Conservation (phyloP, 2,797 vertebrate species). For the Lerista edwardsae region DNA sequence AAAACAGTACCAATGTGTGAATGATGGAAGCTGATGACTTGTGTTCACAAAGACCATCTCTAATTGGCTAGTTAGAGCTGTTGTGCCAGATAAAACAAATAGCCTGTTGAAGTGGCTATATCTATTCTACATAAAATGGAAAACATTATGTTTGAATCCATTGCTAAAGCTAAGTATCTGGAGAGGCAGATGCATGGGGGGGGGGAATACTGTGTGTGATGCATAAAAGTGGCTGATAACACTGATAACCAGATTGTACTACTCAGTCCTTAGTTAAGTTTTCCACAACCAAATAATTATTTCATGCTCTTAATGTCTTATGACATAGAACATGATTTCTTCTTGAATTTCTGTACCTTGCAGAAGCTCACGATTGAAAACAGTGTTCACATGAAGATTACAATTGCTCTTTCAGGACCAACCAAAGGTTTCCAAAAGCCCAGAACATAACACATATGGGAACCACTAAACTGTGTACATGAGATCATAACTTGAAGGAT, state of each 20-base stretch:
- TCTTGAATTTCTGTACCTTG: background rate
- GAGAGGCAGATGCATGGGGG: background rate
- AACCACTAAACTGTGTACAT: background rate
- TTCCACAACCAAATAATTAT: background rate
- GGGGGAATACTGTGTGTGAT: background rate
- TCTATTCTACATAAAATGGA: conserved; percentile 2
- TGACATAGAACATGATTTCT: background rate
- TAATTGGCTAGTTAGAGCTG: background rate
- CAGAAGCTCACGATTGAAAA: background rate
- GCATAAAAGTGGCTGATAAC: background rate
- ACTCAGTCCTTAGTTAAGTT: background rate
- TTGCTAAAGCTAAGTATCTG: conserved; percentile 1
- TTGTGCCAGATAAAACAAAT: background rate
- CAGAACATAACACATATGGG: background rate
- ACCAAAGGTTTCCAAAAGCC: background rate
- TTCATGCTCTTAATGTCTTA: background rate
- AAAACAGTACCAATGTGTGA: conserved; percentile 5
- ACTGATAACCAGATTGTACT: background rate
- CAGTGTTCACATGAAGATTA: background rate
- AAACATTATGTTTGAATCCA: conserved; percentile 10
- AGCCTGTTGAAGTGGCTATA: background rate
- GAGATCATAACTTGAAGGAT: background rate
- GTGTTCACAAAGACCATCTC: background rate
- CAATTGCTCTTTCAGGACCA: background rate
- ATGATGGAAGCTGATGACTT: conserved; percentile 58